Conservation (phyloP, 2,888 invertebrate genomes). For the Nymphalis urticae region DNA sequence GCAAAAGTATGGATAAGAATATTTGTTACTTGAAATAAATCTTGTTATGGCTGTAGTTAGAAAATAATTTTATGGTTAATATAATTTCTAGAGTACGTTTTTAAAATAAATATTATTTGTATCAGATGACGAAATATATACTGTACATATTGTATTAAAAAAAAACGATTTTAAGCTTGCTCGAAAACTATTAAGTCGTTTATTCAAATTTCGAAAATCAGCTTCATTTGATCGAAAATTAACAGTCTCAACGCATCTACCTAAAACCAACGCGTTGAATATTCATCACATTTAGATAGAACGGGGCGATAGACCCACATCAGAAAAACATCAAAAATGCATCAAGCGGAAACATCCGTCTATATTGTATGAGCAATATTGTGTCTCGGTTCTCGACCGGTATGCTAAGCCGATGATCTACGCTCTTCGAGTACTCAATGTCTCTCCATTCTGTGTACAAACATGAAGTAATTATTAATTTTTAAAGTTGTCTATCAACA, state of each 20-base stretch:
- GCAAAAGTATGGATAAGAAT: slow-evolving; percentile 53
- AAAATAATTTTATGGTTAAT: too few species aligned
- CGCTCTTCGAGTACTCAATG: slow-evolving; percentile 3
- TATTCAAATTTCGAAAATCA: slow-evolving; percentile 2
- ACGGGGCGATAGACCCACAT: slow-evolving; percentile 80
- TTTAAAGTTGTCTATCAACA: too few species aligned
- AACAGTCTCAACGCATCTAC: slow-evolving; percentile 57
- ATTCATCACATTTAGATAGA: slow-evolving; percentile 81
- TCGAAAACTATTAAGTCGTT: neutral
- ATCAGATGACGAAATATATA: too few species aligned
- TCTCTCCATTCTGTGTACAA: slow-evolving; percentile 16
- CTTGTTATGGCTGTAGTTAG: neutral
- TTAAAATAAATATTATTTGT: too few species aligned
- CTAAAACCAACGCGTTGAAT: slow-evolving; percentile 70
- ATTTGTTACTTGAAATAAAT: slow-evolving; percentile 1
- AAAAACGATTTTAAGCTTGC: too few species aligned
- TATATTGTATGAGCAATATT: slow-evolving; percentile 74
- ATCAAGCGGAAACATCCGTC: slow-evolving; percentile 80
- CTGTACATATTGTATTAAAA: too few species aligned
- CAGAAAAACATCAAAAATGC: slow-evolving; percentile 83
- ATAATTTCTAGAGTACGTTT: too few species aligned
- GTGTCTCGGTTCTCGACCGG: slow-evolving; percentile 54
- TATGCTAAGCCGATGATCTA: slow-evolving; percentile 25
- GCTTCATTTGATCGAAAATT: slow-evolving; percentile 38
- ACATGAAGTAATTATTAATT: too few species aligned